Conservation (phyloP, 2,888 invertebrate genomes). For the Cylloceria caligata region DNA sequence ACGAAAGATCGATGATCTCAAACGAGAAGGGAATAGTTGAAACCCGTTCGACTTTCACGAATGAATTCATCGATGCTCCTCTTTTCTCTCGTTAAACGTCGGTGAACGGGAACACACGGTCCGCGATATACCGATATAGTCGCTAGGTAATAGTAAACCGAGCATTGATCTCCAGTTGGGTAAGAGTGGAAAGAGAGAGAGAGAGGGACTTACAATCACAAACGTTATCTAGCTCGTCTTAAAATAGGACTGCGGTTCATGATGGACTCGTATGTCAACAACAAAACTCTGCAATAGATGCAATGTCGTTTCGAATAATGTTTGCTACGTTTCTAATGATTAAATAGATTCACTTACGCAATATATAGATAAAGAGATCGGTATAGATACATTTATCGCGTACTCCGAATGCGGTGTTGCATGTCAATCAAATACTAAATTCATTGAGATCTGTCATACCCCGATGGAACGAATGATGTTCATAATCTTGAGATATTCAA, state of each 20-base stretch:
- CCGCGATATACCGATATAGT: not conserved
- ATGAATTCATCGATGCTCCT: conserved; percentile 62
- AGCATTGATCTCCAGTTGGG: conserved; percentile 3
- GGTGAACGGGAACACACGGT: conserved; percentile 48
- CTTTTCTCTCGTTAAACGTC: conserved; percentile 15
- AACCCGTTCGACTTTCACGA: conserved; percentile 69
- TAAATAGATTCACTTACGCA: too few relatives aligned
- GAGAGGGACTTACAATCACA: conserved; percentile 4
- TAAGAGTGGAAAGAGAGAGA: conserved; percentile 4
- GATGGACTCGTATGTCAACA: not conserved
- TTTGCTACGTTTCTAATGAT: too few relatives aligned
- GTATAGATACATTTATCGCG: too few relatives aligned
- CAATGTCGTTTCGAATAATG: not conserved
- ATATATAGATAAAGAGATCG: too few relatives aligned
- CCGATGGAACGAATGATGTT: not conserved
- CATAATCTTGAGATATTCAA: not conserved
- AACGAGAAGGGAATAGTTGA: conserved; percentile 21
- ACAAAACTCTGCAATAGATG: too few relatives aligned
- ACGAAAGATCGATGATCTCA: conserved; percentile 34
- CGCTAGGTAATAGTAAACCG: not conserved
- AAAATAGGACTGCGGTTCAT: too few relatives aligned
- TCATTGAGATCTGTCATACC: too few relatives aligned
- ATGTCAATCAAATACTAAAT: too few relatives aligned
- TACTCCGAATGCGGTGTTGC: too few relatives aligned
- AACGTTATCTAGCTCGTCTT: not conserved